Percentiles rank a stretch among this genome's conserved stretches.
Evolutionary conservation across 92 coral and sea anemone genomes (phyloP).

Genomic region (Galaxea fascicularis): DNA sequence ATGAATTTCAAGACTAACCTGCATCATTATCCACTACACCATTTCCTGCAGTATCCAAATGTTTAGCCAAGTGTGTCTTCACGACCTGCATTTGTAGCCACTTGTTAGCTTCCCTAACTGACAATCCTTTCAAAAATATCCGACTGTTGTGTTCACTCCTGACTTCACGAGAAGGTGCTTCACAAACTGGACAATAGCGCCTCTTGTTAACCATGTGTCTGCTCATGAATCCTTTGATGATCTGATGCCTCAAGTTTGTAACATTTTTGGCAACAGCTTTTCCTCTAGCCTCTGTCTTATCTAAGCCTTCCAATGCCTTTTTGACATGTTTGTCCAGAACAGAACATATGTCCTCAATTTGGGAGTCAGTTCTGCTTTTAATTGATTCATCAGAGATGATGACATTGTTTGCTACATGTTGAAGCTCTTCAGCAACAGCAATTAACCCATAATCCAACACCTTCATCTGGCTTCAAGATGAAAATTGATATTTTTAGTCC

Average conservation of each 20-base stretch:
- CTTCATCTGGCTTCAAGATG: slow-evolving; percentile 86
- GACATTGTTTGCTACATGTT: slow-evolving; percentile 68
- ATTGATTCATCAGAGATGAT: background rate
- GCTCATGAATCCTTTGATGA: slow-evolving; percentile 81
- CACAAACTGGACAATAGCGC: slow-evolving; percentile 78
- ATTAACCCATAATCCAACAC: slow-evolving; percentile 89
- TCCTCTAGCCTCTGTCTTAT: slow-evolving; percentile 80
- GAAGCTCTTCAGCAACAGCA: slow-evolving; percentile 79
- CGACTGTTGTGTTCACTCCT: slow-evolving; percentile 82
- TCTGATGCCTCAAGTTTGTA: slow-evolving; percentile 84
- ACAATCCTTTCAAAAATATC: slow-evolving; percentile 79
- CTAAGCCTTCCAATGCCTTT: slow-evolving; percentile 56
- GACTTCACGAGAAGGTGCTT: slow-evolving; percentile 89
- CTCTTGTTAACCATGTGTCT: slow-evolving; percentile 70
- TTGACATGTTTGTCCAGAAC: slow-evolving; percentile 72
- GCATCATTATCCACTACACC: background rate
- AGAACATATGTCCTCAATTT: slow-evolving; percentile 53
- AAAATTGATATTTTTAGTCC: background rate
- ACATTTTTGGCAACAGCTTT: slow-evolving; percentile 85
- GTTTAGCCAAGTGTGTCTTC: slow-evolving; percentile 33
- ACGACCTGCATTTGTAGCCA: slow-evolving; percentile 74
- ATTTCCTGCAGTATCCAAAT: background rate
- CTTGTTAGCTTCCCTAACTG: slow-evolving; percentile 79
- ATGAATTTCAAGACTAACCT: background rate
- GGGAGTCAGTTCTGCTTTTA: slow-evolving; percentile 39